phyloP scores from a whole-genome alignment of 2,888 invertebrate species.

The Eurytoma adleriae region DNA sequence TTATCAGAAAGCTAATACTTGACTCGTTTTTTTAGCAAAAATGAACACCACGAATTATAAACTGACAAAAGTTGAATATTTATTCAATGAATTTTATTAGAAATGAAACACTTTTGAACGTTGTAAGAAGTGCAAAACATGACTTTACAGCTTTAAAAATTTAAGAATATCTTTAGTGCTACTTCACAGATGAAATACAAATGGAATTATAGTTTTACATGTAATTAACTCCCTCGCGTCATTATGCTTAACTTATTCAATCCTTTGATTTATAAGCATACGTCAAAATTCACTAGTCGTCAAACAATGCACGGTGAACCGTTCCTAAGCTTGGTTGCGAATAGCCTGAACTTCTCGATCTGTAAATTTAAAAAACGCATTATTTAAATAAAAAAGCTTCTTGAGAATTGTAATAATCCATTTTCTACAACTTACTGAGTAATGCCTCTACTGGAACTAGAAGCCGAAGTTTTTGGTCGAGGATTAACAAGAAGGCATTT shows the following conservation, averaged over 20 bases:
- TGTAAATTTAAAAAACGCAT: constrained; percentile 16
- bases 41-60: constrained; percentile 26
- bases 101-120: constrained; percentile 34
- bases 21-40: not conserved
- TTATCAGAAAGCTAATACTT: constrained; percentile 57
- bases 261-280: constrained; percentile 26
- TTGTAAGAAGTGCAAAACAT: constrained; percentile 11
- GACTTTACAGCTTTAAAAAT: constrained; percentile 15
- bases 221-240: constrained; percentile 32
- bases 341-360: constrained; percentile 68
- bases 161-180: constrained; percentile 5
- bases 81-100: constrained; percentile 35
- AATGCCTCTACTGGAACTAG: constrained; percentile 75
- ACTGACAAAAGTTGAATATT: constrained; percentile 54
- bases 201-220: constrained; percentile 49
- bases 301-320: constrained; percentile 73
- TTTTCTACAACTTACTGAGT: constrained; percentile 67
- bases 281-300: constrained; percentile 64
- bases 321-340: constrained; percentile 73
- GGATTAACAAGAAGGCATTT: constrained; percentile 91
- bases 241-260: constrained; percentile 31
- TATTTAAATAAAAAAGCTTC: not conserved
- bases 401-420: not conserved
- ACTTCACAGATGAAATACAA: constrained; percentile 38
- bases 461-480: constrained; percentile 77